A percentile compares a stretch with the other conserved stretches of the same genome.
Conservation (phyloP, 2,113 vertebrate species). For the Australoheros scitulus region DNA sequence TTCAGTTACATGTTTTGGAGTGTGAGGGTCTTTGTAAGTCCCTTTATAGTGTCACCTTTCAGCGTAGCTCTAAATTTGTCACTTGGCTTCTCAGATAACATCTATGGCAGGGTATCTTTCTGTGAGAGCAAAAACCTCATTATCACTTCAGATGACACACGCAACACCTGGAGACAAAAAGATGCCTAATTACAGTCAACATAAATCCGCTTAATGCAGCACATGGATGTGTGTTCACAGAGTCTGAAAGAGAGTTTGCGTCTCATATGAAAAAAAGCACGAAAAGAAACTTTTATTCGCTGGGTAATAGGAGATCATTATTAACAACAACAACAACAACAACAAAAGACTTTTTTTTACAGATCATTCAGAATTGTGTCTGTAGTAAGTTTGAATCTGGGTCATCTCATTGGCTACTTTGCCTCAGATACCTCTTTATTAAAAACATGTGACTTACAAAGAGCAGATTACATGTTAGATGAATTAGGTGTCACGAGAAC, state of each 20-base stretch:
- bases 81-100: background rate
- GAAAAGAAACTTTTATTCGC: background rate
- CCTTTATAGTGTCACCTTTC: background rate
- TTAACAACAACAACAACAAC: background rate
- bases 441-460: background rate
- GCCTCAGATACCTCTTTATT: background rate
- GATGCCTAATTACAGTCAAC: background rate
- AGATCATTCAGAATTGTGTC: background rate
- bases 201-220: background rate
- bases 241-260: background rate
- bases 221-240: background rate
- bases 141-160: background rate
- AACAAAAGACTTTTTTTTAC: background rate
- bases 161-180: background rate
- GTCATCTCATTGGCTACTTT: background rate
- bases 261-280: background rate
- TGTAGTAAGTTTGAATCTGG: background rate
- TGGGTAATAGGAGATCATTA: background rate
- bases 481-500: background rate
- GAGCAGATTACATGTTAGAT: background rate
- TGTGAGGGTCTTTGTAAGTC: background rate
- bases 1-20: background rate
- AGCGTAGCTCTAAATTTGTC: background rate
- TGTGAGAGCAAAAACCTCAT: background rate
- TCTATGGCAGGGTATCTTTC: background rate